Conservation (phyloP, 2,113 vertebrate species). For the Sylvia atricapilla region DNA sequence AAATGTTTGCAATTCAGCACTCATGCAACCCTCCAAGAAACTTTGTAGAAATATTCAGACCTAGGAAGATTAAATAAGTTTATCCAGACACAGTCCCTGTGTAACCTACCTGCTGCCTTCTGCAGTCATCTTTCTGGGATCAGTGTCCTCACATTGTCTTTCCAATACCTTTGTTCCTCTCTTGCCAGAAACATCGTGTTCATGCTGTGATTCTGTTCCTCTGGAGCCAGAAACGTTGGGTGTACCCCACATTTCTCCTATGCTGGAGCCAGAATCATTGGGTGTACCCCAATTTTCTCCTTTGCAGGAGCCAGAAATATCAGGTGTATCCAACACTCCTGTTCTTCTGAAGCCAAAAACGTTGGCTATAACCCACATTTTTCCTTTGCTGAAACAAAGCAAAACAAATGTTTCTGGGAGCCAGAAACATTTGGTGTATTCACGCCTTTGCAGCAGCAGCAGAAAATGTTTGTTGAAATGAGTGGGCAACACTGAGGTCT, state of each 20-base stretch:
- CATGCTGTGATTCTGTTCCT: accelerated
- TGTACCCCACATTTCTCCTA: not conserved
- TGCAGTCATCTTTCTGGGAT: not conserved
- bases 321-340: accelerated
- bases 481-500: not conserved
- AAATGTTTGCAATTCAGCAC: not conserved
- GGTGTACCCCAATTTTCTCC: not conserved
- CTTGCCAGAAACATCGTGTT: accelerated
- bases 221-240: not conserved
- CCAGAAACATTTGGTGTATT: accelerated
- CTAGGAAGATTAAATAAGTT: not conserved
- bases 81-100: not conserved
- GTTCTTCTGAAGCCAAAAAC: not conserved
- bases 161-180: accelerated
- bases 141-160: accelerated
- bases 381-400: not conserved
- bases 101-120: not conserved
- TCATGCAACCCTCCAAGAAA: not conserved
- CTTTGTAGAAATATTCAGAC: not conserved
- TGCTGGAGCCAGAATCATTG: not conserved
- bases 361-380: not conserved
- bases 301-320: not conserved
- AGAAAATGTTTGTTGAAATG: not conserved
- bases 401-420: not conserved
- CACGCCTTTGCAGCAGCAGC: not conserved